Evolutionary conservation across 2,888 invertebrate species (phyloP), one percentile per base, ranked within the genome.

Genomic region (Ferrisia virgata): DNA sequence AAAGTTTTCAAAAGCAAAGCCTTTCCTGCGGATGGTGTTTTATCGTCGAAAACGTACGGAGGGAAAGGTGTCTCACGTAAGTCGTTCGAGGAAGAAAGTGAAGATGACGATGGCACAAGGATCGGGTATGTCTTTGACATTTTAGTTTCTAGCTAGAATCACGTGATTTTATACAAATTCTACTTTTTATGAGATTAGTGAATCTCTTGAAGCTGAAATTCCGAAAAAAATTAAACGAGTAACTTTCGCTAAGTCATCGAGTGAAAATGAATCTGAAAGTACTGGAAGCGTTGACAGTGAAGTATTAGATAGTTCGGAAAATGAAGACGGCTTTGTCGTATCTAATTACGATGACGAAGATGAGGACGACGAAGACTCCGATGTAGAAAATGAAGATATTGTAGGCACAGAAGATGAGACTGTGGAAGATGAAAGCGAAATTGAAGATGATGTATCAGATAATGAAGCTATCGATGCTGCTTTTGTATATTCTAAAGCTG

Each of bases 261-360:
- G 53, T 22, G 69, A 31, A 28, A n/a, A 31, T 69, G 69, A 64
- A 40, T 40, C 40, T 11, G 9, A 9, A 13, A 58, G 58, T 58
- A 13, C 13, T 13, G 69, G 31, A 28, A 31, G 8, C 11, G 84
- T 25, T 18, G 86, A 86, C 31, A 13, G 4, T 25, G 69, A 13
- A 11, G 69, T 28, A 69, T 1, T 15, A 13, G 69, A 69, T 31
- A 31, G 15, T 25, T 8, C 22, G 2, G 31, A 69, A 13, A 5
- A 69, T 13, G 69, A 69, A 31, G 69, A 31, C 28, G 25, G 13
- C 11, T 31, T 15, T 13, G 69, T 28, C 0, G 15, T 31, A n/a
- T n/a, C n/a, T 28, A 83, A 84, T 36, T 84, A 84, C 22, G 85
- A 85, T 64, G 86, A 87, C 78, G 86, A 82, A 8, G 85, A 86